Percentiles rank a stretch among this genome's conserved stretches.
phyloP scores from a whole-genome alignment of 2,888 invertebrate species.

The Trachelus tabidus region DNA sequence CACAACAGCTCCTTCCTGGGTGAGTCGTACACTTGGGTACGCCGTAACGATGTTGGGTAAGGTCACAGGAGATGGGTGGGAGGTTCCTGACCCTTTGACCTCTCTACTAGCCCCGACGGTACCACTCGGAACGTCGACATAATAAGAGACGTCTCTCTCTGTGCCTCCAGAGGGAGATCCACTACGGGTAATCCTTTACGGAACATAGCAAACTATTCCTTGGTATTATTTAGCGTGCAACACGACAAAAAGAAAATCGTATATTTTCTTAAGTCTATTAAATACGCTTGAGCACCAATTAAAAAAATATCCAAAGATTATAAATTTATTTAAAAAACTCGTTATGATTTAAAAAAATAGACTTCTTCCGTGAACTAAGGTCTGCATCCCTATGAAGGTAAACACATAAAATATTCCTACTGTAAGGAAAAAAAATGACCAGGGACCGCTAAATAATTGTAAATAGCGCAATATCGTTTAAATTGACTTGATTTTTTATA shows the following conservation, averaged over 20 bases:
- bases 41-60: background rate
- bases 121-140: constrained; percentile 14
- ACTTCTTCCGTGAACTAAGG: background rate
- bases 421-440: too few species aligned
- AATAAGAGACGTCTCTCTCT: background rate
- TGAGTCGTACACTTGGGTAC: background rate
- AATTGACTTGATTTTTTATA: background rate
- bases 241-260: background rate
- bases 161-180: background rate
- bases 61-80: constrained; percentile 12
- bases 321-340: too few species aligned
- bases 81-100: constrained; percentile 43
- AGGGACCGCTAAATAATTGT: too few species aligned
- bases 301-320: too few species aligned
- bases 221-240: background rate
- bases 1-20: background rate
- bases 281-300: too few species aligned
- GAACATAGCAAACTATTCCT: background rate
- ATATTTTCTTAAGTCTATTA: background rate
- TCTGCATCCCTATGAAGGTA: background rate
- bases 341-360: background rate
- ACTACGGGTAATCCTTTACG: background rate
- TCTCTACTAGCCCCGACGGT: constrained; percentile 42
- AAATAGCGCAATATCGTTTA: background rate
- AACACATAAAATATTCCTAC: background rate